Evolutionary conservation across 2,888 invertebrate species (phyloP), one percentile per base, ranked within the genome.

Genomic region (Acleris holmiana): DNA sequence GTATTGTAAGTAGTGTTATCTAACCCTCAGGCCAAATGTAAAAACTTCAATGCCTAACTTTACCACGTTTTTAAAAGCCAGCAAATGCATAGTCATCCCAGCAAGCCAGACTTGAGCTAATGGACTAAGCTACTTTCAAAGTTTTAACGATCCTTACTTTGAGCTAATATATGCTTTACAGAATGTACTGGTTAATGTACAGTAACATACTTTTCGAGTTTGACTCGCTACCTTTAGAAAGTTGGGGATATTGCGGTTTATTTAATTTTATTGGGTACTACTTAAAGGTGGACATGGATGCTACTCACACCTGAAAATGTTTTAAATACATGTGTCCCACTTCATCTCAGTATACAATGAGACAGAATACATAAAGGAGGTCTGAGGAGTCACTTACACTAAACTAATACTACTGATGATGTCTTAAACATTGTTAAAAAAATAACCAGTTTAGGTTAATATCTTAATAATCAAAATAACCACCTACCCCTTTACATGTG

Each of bases 131-230:
- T 82, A 86, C 87, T 88, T 84, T 48, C 76, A 79, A 83, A 88
- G 82, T 88, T 89, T 87, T 88, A 90, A 89, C 87, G 87, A 86
- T 86, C 83, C 84, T 86, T 83, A 82, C 85, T 84, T 76, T 81
- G 73, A 79, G 83, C 83, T 87, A 86, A 87, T 86, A 83, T 82
- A 83, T 82, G 79, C 81, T 81, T 83, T 78, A 82, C 80, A 63
- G 41, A 63, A 63, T 59, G 60, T 56, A 60, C 53, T 64, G 41
- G 53, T n/a, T 49, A 62, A 61, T 57, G 61, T 66, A 62, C 66
- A n/a, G 47, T 18, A 50, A 48, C 51, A 29, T 35, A 51, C 47
- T 48, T 66, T 59, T 21, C 19, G 47, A 41, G 29, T 44, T 15
- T 15, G 17, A 23, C 46, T 53, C 8, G 21, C 56, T 46, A 57